phyloP scores from a whole-genome alignment of 2,797 vertebrate species.

The Nyctibius grandis region DNA sequence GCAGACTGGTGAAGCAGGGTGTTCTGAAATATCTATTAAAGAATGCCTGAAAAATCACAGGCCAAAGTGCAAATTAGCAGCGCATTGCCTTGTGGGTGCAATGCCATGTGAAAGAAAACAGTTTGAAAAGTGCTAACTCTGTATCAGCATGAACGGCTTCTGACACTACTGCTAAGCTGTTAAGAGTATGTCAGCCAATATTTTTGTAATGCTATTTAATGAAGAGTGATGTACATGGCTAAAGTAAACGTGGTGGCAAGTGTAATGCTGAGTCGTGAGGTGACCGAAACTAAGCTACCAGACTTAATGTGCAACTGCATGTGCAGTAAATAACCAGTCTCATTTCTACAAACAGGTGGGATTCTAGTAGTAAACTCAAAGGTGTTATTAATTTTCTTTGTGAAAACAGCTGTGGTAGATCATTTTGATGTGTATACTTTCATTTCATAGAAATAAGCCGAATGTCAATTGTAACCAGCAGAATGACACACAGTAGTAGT shows the following conservation, averaged over 20 bases:
- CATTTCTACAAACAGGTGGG: background rate
- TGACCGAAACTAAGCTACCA: background rate
- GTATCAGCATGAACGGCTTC: background rate
- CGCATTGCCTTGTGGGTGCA: background rate
- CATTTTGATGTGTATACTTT: background rate
- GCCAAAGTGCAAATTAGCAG: background rate
- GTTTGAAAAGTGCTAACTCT: background rate
- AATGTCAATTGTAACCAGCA: background rate
- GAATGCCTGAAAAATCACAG: background rate
- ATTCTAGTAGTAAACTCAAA: background rate
- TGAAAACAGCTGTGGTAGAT: background rate
- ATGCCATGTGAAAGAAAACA: background rate
- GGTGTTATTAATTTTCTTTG: background rate
- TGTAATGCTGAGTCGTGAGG: background rate
- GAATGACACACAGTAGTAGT: background rate
- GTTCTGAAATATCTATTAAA: background rate
- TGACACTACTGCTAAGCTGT: background rate
- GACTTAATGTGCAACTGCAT: background rate
- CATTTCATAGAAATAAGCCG: background rate
- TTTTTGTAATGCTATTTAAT: background rate
- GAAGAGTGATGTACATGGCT: background rate
- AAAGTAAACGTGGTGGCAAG: background rate
- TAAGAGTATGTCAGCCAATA: background rate
- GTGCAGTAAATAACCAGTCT: background rate
- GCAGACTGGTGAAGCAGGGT: background rate